A percentile compares a stretch with the other conserved stretches of the same genome.
Conservation (phyloP, 2,113 vertebrate species). For the Ageneiosus marmoratus region DNA sequence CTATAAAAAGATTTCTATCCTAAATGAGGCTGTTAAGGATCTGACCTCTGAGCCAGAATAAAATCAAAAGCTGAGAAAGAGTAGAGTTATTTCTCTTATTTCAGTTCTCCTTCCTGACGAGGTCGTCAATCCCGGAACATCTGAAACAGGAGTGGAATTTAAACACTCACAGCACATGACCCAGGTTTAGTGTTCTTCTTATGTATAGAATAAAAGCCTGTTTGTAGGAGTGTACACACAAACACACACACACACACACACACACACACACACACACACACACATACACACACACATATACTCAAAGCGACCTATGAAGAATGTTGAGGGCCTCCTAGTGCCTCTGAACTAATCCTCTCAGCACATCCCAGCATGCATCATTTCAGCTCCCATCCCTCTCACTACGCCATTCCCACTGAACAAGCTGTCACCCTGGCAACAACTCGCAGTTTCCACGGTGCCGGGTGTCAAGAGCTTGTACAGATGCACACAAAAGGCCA, state of each 20-base stretch:
- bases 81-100: not conserved
- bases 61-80: not conserved
- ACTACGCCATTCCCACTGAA: constrained; percentile 37
- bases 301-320: constrained; percentile 23
- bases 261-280: constrained; percentile 20
- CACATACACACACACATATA: constrained; percentile 11
- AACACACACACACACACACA: constrained; percentile 3
- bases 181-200: not conserved
- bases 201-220: constrained; percentile 6
- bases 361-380: constrained; percentile 43
- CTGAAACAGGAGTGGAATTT: not conserved
- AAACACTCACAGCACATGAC: not conserved
- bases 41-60: constrained; percentile 12
- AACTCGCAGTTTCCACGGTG: constrained; percentile 36
- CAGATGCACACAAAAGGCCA: constrained; percentile 13
- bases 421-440: constrained; percentile 57
- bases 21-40: constrained; percentile 1
- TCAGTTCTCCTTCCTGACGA: not conserved
- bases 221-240: not conserved
- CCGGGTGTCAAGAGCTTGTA: constrained; percentile 23
- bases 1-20: constrained; percentile 10
- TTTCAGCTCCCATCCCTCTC: constrained; percentile 27
- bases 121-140: not conserved
- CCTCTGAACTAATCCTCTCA: constrained; percentile 37
- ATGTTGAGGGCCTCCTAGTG: constrained; percentile 38